Evolutionary conservation across 2,797 vertebrate species (phyloP).

Genomic region (Florisuga fusca): DNA sequence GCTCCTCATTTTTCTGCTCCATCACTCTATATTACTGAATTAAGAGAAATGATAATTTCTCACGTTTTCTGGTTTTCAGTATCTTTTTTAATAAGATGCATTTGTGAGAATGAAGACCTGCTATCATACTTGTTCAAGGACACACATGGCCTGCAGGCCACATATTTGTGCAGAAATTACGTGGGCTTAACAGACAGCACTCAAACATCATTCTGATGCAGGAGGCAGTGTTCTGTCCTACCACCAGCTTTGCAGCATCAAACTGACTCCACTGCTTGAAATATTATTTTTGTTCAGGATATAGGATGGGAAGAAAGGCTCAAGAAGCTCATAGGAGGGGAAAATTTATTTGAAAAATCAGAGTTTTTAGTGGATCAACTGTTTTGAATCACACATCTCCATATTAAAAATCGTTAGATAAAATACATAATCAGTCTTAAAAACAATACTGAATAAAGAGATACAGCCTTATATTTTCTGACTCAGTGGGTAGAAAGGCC

Average conservation of each 20-base stretch:
- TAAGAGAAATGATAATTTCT: not conserved
- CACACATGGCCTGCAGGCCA: not conserved
- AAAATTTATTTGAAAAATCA: not conserved
- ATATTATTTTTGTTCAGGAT: not conserved
- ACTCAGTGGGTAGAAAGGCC: not conserved
- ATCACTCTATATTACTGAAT: not conserved
- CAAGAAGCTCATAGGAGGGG: not conserved
- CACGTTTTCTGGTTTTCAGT: fast-evolving
- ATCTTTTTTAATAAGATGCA: not conserved
- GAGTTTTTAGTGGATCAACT: not conserved
- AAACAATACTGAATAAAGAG: not conserved
- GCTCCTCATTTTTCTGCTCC: not conserved
- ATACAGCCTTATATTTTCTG: not conserved
- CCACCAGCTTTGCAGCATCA: not conserved
- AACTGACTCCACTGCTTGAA: not conserved
- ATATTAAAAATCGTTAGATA: not conserved
- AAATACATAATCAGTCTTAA: not conserved
- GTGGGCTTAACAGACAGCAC: not conserved
- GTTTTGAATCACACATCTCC: not conserved
- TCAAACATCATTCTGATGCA: fast-evolving
- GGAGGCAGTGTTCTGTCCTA: not conserved
- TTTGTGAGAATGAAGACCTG: not conserved
- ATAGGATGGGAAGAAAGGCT: not conserved
- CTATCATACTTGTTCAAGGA: not conserved
- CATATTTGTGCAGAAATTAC: not conserved